phyloP scores from a whole-genome alignment of 1,140 invertebrate genomes.

The Centruroides vittatus region DNA sequence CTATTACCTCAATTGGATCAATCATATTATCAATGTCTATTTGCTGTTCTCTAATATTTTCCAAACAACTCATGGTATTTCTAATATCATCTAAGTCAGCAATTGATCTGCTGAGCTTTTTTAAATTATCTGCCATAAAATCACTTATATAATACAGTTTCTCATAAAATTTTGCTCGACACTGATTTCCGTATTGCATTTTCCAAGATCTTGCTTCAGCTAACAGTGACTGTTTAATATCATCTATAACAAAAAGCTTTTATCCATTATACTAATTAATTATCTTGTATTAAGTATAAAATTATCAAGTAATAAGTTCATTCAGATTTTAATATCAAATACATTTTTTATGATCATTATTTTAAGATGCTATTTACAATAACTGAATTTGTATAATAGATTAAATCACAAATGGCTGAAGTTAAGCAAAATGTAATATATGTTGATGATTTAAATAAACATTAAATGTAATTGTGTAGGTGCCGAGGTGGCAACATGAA shows the following conservation, averaged over 20 bases:
- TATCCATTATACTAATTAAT: too few relatives aligned
- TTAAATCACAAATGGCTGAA: too few relatives aligned
- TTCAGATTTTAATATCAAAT: too few relatives aligned
- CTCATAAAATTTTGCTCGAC: constrained; percentile 78
- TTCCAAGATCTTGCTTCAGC: constrained; percentile 75
- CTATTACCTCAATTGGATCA: constrained; percentile 64
- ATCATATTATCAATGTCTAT: constrained; percentile 89
- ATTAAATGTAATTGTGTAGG: too few relatives aligned
- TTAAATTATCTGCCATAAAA: constrained; percentile 79
- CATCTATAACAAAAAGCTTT: constrained; percentile 42
- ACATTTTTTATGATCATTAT: too few relatives aligned
- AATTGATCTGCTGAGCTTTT: constrained; percentile 71
- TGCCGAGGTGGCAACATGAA: too few relatives aligned
- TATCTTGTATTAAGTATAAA: too few relatives aligned
- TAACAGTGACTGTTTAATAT: constrained; percentile 67
- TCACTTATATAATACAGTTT: constrained; percentile 92
- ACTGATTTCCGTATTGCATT: constrained; percentile 67
- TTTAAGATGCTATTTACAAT: too few relatives aligned
- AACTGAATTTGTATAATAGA: too few relatives aligned
- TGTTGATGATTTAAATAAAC: too few relatives aligned
- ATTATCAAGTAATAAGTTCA: too few relatives aligned
- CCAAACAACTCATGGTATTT: constrained; percentile 80
- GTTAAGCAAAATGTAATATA: too few relatives aligned
- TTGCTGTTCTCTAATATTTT: constrained; percentile 85
- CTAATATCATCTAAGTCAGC: constrained; percentile 85